Evolutionary conservation across 2,113 vertebrate genomes (phyloP), one percentile per base, ranked within the genome.

Genomic region (Brienomyrus brachyistius): DNA sequence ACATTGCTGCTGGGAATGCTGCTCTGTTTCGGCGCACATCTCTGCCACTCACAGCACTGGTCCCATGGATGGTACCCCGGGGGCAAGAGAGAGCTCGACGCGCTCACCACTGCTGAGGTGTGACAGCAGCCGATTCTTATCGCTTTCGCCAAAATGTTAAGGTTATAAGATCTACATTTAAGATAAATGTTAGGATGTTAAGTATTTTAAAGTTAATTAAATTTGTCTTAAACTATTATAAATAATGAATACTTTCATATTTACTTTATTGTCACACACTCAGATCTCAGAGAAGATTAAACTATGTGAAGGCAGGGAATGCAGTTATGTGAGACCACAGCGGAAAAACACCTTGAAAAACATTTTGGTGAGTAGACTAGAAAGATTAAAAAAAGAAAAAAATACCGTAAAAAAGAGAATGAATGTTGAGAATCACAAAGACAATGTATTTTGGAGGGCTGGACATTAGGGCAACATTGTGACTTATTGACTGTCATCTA

Each of bases 11-110:
- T 96, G 6, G 94, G 95, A 88, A 89, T 97, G 92, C 88, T 97
- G 91, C 92, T 97, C 23, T 95, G 94, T 90, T 91, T 95, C 10
- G 92, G 95, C 15, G 91, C 92, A 15, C 93, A 95, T 88, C 90
- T 95, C 45, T 96, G 93, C 13, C 89, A 47, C 5, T 94, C 92
- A 31, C 97, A 98, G 94, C 98, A 98, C 93, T 97, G 97, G 97
- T 97, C 97, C 90, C 97, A 98, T 15, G 96, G 97, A 56, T 98
- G 97, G 97, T 97, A 97, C 90, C 97, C 97, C 0, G 96, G 97
- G 92, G 97, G 97, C 83, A 98, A 98, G 90, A 90, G 95, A 92
- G 96, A 96, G 80, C 91, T 96, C 27, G 93, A 95, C 9, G 84
- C 93, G 21, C 94, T 95, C 11, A 70, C 90, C 2, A 90, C 92